Base-by-base conservation (phyloP, 1,140 invertebrate genomes). In the Neodiprion virginianus region DNA sequence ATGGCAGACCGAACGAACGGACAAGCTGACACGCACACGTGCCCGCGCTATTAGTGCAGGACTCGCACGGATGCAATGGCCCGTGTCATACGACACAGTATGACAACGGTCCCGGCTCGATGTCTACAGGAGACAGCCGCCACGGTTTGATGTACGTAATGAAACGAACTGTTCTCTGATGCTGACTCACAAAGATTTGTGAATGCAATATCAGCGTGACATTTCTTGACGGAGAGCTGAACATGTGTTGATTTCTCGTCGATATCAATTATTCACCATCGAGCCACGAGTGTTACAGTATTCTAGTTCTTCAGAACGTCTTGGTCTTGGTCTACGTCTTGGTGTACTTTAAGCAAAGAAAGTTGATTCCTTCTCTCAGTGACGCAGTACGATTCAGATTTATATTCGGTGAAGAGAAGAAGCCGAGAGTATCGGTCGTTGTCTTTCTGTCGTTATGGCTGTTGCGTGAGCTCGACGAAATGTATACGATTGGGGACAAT, bases 1-100 rank as follows among this genome's bases (percentile, higher is more conserved):
- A 69, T 69, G 67, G 67, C 67, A 69, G 67, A 47, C 40, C 67
- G 12, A 53, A 61, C 8, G 53, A 61, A 11, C 53, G 53, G 53
- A 61, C 53, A 17, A 61, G n/a, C 53, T 14, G 53, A 14, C 53
- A 17, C 28, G 8, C 53, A 61, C 53, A 61, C 53, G 53, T 61
- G 53, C n/a, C 50, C n/a, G 8, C n/a, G n/a, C 53, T 61, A 61
- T 61, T 61, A 61, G 53, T 61, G 53, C 53, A 12, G 53, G 28
- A 61, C 8, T 61, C 53, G n/a, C 4, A 61, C n/a, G n/a, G 11
- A 17, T 14, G 53, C 53, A 17, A 1, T 61, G 53, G n/a, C 5
- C 53, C 53, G n/a, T 61, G 53, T 61, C 53, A 61, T 61, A 61
- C 5, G 53, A 61, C 53, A 17, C 11, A 61, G 53, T 61, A 61